These are phyloP conservation scores for Passer domesticus DNA, from an alignment of 2,113 vertebrate species.

Conservation along the genomic window DNA sequence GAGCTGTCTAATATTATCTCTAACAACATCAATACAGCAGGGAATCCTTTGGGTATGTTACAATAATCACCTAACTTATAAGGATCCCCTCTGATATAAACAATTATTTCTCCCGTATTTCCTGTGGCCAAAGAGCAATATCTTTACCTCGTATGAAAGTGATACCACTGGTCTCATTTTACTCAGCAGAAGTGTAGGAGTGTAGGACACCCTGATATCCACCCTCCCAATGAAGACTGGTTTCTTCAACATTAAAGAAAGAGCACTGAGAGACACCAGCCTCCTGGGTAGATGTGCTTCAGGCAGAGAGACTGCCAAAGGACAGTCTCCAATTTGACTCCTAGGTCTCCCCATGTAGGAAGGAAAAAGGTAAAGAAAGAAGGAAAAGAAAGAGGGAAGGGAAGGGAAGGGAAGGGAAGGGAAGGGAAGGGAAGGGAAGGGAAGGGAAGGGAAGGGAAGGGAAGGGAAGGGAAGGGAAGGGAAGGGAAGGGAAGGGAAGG, in stretches of 20 bases:
- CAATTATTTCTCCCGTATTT: neutral
- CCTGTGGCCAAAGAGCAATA: neutral
- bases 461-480: no score
- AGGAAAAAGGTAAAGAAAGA: neutral
- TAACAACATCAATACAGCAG: neutral
- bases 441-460: no score
- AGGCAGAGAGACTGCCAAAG: neutral
- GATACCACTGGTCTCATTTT: neutral
- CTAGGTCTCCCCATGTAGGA: neutral
- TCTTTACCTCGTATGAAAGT: neutral
- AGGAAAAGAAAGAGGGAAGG: rapidly evolving
- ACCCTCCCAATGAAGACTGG: neutral
- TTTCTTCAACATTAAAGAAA: neutral
- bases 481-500: no score
- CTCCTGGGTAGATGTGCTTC: neutral
- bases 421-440: no score
- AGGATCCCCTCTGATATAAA: neutral
- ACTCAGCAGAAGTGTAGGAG: neutral
- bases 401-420: rapidly evolving
- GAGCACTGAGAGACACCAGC: neutral
- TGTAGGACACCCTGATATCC: neutral
- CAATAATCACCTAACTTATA: neutral
- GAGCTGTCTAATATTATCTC: neutral
- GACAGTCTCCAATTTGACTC: neutral
- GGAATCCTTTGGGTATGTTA: neutral